Evolutionary conservation across 2,888 invertebrate genomes (phyloP), one percentile per base, ranked within the genome.

Genomic region (Dryococelus australis): DNA sequence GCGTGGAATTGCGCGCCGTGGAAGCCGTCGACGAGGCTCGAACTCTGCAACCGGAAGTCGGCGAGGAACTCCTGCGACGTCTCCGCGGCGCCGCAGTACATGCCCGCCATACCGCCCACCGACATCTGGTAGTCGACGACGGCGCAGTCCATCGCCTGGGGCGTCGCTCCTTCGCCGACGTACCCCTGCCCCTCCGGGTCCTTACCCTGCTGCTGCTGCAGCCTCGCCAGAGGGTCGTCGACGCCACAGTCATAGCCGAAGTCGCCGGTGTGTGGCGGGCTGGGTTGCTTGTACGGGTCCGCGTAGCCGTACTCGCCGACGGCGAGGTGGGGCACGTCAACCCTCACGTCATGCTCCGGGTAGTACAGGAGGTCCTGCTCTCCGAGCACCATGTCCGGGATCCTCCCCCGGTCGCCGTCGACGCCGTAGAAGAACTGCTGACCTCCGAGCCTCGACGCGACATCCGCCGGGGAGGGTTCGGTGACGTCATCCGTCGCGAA

Each of bases 401-500:
- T 20, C 65, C n/a, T 65, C 13, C 13, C 51, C 24, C n/a, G 65
- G 65, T 65, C 65, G 65, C 65, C 65, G 65, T 65, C 65, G 65
- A 20, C 65, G 65, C 65, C 65, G 65, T n/a, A 65, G 65, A 65
- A 65, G 65, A 65, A 65, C 65, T 20, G 65, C 24, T 65, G 65
- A n/a, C 28, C 26, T 0, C 80, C 83, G 26, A 83, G 83, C 43
- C 28, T 35, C 80, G 20, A 10, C 13, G 28, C 28, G 80, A 26
- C n/a, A 3, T 27, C 80, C 80, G 28, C n/a, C 27, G 79, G n/a
- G 24, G 79, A 26, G 26, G 27, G n/a, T 20, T 28, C 83, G 8
- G 16, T 43, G 27, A 83, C 47, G 20, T 88, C 88, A 13, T 88
- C 88, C 12, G 88, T 87, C 51, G 88, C 87, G 78, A 88, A 88